Percentiles rank a stretch among this genome's conserved stretches.
phyloP scores from a whole-genome alignment of 2,888 invertebrate genomes.

The Brachylomia viminalis region DNA sequence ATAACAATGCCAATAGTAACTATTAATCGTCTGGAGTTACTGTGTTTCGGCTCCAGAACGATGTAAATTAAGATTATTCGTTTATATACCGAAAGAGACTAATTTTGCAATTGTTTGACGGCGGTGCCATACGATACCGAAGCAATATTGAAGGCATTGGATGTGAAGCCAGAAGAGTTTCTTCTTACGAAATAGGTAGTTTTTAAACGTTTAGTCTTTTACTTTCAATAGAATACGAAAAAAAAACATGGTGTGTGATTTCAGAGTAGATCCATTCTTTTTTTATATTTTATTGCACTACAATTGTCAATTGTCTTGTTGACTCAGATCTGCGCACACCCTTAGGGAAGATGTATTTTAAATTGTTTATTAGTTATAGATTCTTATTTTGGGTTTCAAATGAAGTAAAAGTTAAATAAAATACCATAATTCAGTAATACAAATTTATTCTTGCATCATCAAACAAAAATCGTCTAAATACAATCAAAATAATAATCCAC shows the following conservation, averaged over 20 bases:
- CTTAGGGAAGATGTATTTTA: not conserved
- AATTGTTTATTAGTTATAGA: not conserved
- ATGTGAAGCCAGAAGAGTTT: constrained; percentile 77
- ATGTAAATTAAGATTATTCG: no score
- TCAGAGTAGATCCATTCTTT: not conserved
- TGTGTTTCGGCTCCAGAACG: no score
- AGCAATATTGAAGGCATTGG: constrained; percentile 79
- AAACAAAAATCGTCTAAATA: constrained; percentile 75
- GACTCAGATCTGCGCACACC: not conserved
- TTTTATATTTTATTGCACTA: no score
- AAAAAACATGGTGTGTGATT: no score
- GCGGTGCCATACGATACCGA: constrained; percentile 81
- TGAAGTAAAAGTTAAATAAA: constrained; percentile 28
- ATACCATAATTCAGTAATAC: constrained; percentile 77
- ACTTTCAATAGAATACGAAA: no score
- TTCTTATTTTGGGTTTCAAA: not conserved
- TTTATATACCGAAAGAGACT: no score
- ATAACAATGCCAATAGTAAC: no score
- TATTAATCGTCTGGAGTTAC: no score
- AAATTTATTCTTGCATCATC: constrained; percentile 88
- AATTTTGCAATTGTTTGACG: constrained; percentile 62
- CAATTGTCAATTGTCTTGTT: no score
- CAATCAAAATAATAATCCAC: constrained; percentile 64
- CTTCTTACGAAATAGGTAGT: constrained; percentile 35
- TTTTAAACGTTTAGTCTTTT: not conserved